These are phyloP conservation scores for Leptonema lineaticorne DNA, from an alignment of 1,140 invertebrate species.

Conservation along the genomic window DNA sequence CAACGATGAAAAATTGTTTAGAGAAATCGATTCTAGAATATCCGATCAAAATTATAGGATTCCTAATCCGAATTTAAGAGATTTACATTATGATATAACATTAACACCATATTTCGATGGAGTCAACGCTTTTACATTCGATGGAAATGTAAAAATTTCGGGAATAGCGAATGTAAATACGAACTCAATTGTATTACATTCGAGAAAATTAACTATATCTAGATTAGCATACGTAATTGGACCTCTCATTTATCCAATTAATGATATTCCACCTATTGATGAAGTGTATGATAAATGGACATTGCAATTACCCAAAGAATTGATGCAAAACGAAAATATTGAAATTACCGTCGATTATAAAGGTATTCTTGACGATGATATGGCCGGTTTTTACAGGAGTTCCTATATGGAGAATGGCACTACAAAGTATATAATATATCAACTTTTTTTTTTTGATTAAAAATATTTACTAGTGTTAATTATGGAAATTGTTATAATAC, in stretches of 20 bases:
- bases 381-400: constrained; percentile 61
- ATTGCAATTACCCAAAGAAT: constrained; percentile 39
- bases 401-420: constrained; percentile 61
- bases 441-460: background rate
- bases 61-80: background rate
- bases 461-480: too few species aligned
- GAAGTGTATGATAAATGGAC: constrained; percentile 47
- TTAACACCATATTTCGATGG: constrained; percentile 26
- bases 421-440: constrained; percentile 48
- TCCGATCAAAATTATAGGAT: background rate
- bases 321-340: constrained; percentile 43
- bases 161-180: background rate
- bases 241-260: constrained; percentile 21
- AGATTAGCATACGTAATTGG: background rate
- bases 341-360: constrained; percentile 46
- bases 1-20: background rate
- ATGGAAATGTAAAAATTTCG: constrained; percentile 14
- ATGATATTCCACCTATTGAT: constrained; percentile 43
- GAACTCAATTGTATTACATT: constrained; percentile 27
- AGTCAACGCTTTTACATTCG: constrained; percentile 34
- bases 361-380: constrained; percentile 54
- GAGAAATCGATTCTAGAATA: background rate
- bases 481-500: too few species aligned
- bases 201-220: constrained; percentile 25
- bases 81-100: background rate